Percentiles rank a stretch among this genome's conserved stretches.
phyloP scores from a whole-genome alignment of 1,140 invertebrate genomes.

The Sesamia nonagrioides region DNA sequence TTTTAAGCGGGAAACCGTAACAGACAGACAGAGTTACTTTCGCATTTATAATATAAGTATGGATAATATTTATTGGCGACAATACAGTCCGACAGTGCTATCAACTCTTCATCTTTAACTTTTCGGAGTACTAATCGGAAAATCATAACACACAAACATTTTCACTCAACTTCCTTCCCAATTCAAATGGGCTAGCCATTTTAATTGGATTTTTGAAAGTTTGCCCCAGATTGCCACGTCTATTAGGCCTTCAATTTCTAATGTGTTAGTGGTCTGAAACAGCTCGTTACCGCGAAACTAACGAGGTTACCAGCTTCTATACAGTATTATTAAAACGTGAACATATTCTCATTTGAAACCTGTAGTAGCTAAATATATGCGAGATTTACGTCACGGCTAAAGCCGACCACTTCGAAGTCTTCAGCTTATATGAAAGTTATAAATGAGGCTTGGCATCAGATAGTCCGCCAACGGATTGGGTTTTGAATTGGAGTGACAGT shows the following conservation, averaged over 20 bases:
- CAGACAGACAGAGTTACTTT: too few species aligned
- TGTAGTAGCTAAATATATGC: background rate
- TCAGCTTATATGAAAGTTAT: slow-evolving; percentile 42
- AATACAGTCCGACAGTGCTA: too few species aligned
- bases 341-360: background rate
- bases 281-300: background rate
- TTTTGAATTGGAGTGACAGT: slow-evolving; percentile 59
- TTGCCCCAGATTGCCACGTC: too few species aligned
- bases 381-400: slow-evolving; percentile 10
- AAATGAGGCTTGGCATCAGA: slow-evolving; percentile 54
- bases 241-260: background rate
- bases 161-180: too few species aligned
- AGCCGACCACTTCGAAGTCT: background rate
- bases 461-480: slow-evolving; percentile 44
- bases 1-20: too few species aligned
- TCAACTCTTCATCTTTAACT: too few species aligned
- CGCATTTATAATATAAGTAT: too few species aligned
- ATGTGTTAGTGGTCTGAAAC: slow-evolving; percentile 3
- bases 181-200: too few species aligned
- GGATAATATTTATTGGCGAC: too few species aligned
- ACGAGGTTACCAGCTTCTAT: background rate
- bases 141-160: too few species aligned
- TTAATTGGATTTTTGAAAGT: too few species aligned
- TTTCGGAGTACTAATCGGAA: too few species aligned
- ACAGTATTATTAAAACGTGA: background rate